These are phyloP conservation scores for Spheniscus mendiculus DNA, from an alignment of 2,113 vertebrate species.

Conservation along the genomic window DNA sequence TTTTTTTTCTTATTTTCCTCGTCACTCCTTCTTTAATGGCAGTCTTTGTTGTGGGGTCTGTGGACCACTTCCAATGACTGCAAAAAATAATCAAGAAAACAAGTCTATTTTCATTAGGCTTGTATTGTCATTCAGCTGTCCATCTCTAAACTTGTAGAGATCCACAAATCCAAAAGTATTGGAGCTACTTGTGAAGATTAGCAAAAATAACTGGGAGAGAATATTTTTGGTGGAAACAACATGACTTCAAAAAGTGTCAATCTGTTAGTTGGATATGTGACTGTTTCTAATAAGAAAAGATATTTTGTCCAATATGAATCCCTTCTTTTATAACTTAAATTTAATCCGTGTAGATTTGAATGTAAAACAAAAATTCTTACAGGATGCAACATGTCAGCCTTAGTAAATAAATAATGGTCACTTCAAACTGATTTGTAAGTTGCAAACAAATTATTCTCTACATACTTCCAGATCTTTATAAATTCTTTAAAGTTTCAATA, in stretches of 20 bases:
- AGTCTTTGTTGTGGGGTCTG: not conserved
- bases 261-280: not conserved
- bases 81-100: not conserved
- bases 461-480: not conserved
- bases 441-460: not conserved
- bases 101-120: not conserved
- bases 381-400: not conserved
- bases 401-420: not conserved
- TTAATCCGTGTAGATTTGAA: not conserved
- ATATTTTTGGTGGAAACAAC: not conserved
- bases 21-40: not conserved
- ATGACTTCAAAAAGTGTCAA: not conserved
- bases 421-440: not conserved
- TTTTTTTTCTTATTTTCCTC: no score
- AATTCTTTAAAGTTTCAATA: not conserved
- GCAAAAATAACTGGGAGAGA: not conserved
- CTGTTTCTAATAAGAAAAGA: not conserved
- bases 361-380: not conserved
- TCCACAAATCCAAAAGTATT: not conserved
- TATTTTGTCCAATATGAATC: not conserved
- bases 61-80: not conserved
- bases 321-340: not conserved
- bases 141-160: constrained; percentile 6
- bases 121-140: constrained; percentile 29
- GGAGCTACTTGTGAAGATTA: not conserved